Base-by-base conservation (phyloP, 2,888 invertebrate genomes). In the Alloplasta piceator region DNA sequence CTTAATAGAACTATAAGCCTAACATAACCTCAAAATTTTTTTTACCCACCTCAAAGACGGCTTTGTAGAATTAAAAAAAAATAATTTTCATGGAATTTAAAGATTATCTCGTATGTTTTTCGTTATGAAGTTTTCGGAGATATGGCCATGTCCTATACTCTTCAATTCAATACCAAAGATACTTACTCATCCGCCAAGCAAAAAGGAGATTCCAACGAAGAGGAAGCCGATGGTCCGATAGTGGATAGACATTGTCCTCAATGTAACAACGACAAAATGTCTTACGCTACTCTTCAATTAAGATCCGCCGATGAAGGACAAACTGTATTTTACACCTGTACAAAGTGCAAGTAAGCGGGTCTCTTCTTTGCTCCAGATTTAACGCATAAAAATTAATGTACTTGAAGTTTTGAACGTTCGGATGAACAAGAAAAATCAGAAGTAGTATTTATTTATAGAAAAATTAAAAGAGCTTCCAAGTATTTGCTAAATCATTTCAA, bases 281-380 rank as follows among this genome's bases (percentile, higher is more conserved):
- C 97, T 0, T 99, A 98, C 92, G 97, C 98, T 5, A 99, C 99
- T 0, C 92, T 98, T 68, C 99, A 99, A 92, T 93, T 99, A 38
- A 93, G 99, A 86, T 99, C 99, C 0, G 99, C 99, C 16, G 99
- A 99, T 95, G 99, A 99, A 95, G 99, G 99, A 0, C 99, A 99
- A 92, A 99, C 99, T 0, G 98, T 99, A 2, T 99, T 99, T 93
- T 99, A 98, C 89, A 98, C 98, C 0, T 99, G 99, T 93, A 95
- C 96, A 16, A 96, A 96, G 90, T 99, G 99, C 96, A 96, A 96
- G 96, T 96, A 93, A 92, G 96, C 93, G 78, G 72, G 7, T 39
- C 63, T 60, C 56, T n/a, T 14, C 70, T 64, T 56, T 16, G 26
- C 10, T 52, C 2, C 2, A 48, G 26, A 1, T 12, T n/a, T 39